Base-by-base conservation (phyloP, 2,797 vertebrate species). In the Gallinago solitaria region DNA sequence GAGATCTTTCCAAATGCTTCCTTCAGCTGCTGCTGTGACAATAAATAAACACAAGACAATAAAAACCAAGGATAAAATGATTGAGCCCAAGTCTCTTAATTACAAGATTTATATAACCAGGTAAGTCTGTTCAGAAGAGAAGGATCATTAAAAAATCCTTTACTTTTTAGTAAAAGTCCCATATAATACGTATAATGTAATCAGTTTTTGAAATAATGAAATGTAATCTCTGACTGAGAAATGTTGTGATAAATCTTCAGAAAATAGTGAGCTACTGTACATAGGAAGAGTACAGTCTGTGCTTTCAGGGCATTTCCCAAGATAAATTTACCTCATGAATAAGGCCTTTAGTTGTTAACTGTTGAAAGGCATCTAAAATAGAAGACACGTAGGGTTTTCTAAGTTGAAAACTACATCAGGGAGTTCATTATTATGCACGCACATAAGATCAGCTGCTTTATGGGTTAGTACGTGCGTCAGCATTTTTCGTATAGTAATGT, bases 301-400 rank as follows among this genome's bases (percentile, higher is more conserved):
- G 94, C 93, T 97, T 96, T 94, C 92, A 95, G 81, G 77, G 80
- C 95, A 96, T 94, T 96, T 95, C 95, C 92, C 96, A 93, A 93
- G 93, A 96, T 94, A 96, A 96, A 94, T 95, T 93, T 93, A 84
- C 91, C 89, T 92, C 79, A 43, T 96, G 89, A 97, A 97, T 97
- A 93, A 92, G 83, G 78, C 74, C 83, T 85, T 95, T 65, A 67
- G 85, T 84, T 90, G 75, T 80, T 79, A 90, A 89, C 68, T 87
- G 83, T 95, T 96, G 89, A 95, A 97, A 89, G 82, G 87, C 85
- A 68, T 89, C 87, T 94, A 76, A 97, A 95, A 67, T 56, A 91
- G 94, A 71, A 90, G 83, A 76, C 39, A n/a, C 54, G 9, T 35
- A 48, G 80, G 78, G 78, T 89, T 95, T 94, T 95, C 90, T 87